Evolutionary conservation across 2,113 vertebrate genomes (phyloP), one percentile per base, ranked within the genome.

Genomic region (Gulo gulo): DNA sequence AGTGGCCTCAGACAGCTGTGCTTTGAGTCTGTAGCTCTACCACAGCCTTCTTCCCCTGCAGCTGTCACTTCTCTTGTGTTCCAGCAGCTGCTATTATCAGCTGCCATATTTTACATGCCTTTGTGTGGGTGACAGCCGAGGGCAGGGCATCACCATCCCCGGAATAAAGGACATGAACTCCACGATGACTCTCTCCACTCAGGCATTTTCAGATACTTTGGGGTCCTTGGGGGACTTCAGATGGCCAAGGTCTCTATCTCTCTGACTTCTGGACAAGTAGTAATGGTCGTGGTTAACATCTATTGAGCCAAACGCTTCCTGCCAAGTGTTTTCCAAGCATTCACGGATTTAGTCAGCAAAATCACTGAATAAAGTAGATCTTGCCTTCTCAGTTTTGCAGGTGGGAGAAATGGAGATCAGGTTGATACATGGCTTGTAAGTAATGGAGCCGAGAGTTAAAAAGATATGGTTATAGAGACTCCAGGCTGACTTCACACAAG

Each of bases 51-150:
- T 10, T 63, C 78, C 88, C 59, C 52, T 39, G 50, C 59, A 63
- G 78, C 86, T 85, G 84, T 95, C 95, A 34, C 45, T 69, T 67
- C 45, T 63, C 42, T 21, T 63, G 31, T 26, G n/a, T 59, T 21
- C 95, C 69, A 71, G 76, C 69, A 93, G 84, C 94, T 86, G 94
- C 97, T 95, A 18, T 83, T 92, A 96, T 92, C 97, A 94, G 83
- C 93, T 92, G 45, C 69, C 94, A 90, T 96, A 83, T 76, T 96
- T 92, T 59, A 73, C 84, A 94, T 90, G 85, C 95, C 91, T 97
- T 92, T 76, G 92, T 90, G 74, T 80, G 91, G 81, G 95, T 88
- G 78, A 85, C 84, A 93, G 96, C 88, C 1, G 2, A 87, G 83
- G 84, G 81, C 59, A 96, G 87, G 85, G 39, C 21, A 3, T 88